Base-by-base conservation (phyloP, 2,113 vertebrate species). In the Oreotrochilus melanogaster region DNA sequence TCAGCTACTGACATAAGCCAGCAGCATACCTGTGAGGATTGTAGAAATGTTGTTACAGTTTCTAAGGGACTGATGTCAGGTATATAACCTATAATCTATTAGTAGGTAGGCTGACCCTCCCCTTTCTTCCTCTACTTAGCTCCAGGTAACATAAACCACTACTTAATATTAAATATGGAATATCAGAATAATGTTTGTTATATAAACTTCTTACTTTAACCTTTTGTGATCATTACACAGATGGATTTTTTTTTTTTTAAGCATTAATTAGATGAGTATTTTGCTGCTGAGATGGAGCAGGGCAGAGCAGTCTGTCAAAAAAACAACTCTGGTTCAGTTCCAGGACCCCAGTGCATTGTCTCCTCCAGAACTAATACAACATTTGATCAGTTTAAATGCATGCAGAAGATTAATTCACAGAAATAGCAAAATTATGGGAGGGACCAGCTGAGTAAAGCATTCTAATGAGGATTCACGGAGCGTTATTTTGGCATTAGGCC, bases 401-500 rank as follows among this genome's bases (percentile, higher is more conserved):
- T 21, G 31, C 35, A 81, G 51, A 18, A 81, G 27, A 56, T 53
- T 58, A 64, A 70, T 45, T 37, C 39, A 60, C 16, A 80, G 48
- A 74, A 75, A n/a, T 30, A 65, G 17, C 37, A 43, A 1, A 3
- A 37, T 21, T 54, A 27, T 74, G 9, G 24, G 60, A 90, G 28
- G 45, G 18, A 50, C 8, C 6, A 69, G 30, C 22, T 51, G n/a
- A 81, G 17, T 69, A 56, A 75, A 57, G 13, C 19, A 67, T 69
- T 64, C 23, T 80, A 74, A 86, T 37, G 24, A 71, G 28, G 18
- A 85, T 67, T 76, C 61, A 78, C 1, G 9, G 17, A 85, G 35
- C 15, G 64, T 61, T 81, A 51, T 76, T 86, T 83, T 91, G 47
- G 42, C 65, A 82, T 85, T 67, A 58, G 25, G 33, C 15, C 39